Conservation (phyloP, 2,888 invertebrate species). For the Tenthredo amoena region DNA sequence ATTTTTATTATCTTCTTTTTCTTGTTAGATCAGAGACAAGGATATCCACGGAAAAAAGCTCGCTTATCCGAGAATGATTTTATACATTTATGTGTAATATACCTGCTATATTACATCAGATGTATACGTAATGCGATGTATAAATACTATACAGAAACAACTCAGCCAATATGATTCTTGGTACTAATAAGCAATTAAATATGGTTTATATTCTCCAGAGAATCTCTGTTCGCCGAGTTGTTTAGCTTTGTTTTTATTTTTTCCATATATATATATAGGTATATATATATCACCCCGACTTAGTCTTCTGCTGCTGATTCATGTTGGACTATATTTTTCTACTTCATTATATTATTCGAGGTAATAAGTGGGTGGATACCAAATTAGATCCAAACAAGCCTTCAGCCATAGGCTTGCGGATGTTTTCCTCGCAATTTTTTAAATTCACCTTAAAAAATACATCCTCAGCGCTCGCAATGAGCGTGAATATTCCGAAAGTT, state of each 20-base stretch:
- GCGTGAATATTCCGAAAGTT: neutral
- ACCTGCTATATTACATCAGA: neutral
- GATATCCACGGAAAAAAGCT: too few relatives aligned
- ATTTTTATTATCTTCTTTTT: too few relatives aligned
- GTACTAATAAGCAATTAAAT: conserved; percentile 42
- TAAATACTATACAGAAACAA: neutral
- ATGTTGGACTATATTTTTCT: neutral
- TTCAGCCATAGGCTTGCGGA: neutral
- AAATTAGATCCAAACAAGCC: neutral
- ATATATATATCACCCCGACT: neutral
- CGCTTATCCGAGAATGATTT: too few relatives aligned
- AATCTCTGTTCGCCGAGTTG: conserved; percentile 24
- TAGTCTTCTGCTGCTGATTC: neutral
- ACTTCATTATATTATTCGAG: neutral
- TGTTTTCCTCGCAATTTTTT: neutral
- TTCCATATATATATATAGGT: too few relatives aligned
- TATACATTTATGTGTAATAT: too few relatives aligned
- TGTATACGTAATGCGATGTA: neutral
- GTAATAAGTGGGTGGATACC: neutral
- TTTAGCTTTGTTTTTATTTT: neutral
- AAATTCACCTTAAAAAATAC: neutral
- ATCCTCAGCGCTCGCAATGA: neutral
- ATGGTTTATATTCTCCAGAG: conserved; percentile 43
- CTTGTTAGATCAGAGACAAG: too few relatives aligned
- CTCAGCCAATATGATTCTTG: conserved; percentile 1